Base-by-base conservation (phyloP, 2,888 invertebrate genomes). In the Peribatodes rhomboidaria region DNA sequence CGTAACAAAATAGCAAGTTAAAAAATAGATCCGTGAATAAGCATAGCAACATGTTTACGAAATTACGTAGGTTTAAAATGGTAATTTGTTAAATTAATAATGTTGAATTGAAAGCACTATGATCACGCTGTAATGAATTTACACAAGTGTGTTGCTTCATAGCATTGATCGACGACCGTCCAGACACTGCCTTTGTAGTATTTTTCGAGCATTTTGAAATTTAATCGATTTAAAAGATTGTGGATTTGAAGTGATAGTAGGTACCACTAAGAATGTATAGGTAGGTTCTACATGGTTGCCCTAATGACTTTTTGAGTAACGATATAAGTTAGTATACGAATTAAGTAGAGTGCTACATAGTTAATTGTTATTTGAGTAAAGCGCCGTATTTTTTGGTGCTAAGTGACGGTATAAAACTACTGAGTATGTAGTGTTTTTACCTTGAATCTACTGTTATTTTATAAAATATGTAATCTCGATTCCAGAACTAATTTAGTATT, bases 101-200 rank as follows among this genome's bases (percentile, higher is more conserved):
- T 16, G 0, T 42, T 18, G 10, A 3, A 20, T 18, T 8, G 2
- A 16, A 9, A 39, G 44, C 37, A 53, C 27, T 6, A 18, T 18
- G 2, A 8, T 55, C 41, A 18, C 13, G 35, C 33, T 39, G 35
- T 35, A 49, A 14, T 39, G 6, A 37, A 14, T 68, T 61, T 61
- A 65, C 65, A 65, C 64, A 69, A 69, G 61, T 65, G 61, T 65
- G 62, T 53, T 27, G 22, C 6, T 41, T n/a, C 27, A 14, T 39
- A 42, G 20, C 10, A 16, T 35, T 13, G 47, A 41, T 82, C 81
- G 80, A 82, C 83, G 47, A 47, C 83, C 81, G 80, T 83, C 83
- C 82, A 70, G 47, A 70, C 71, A 76, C 72, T 79, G 80, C 77
- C 77, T 79, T 76, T 52, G 55, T 57, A 49, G 62, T 69, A 63